Evolutionary conservation across 2,888 invertebrate genomes (phyloP).

Genomic region (Scaptomyza flava): DNA sequence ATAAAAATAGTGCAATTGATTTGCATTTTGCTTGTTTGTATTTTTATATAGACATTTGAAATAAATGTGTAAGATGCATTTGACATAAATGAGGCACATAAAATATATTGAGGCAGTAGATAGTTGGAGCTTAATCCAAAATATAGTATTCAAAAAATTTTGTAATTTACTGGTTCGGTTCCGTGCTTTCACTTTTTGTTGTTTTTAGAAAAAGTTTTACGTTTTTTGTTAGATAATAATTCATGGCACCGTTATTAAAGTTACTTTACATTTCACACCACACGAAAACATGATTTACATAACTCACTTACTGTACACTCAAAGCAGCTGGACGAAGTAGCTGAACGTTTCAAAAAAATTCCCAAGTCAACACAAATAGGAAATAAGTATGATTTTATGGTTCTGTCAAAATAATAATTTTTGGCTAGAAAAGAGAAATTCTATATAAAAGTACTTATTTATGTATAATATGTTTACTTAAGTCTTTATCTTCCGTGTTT

Average conservation of each 20-base stretch:
- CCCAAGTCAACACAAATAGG: constrained; percentile 13
- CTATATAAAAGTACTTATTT: constrained; percentile 6
- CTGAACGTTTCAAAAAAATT: constrained; percentile 22
- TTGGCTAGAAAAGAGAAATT: constrained; percentile 3
- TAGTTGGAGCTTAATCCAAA: not conserved
- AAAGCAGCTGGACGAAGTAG: constrained; percentile 46
- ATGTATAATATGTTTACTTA: constrained; percentile 18
- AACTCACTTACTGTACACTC: constrained; percentile 63
- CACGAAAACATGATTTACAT: constrained; percentile 64
- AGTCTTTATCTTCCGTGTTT: constrained; percentile 12
- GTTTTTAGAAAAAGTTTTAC: not conserved
- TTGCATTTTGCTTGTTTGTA: constrained; percentile 25
- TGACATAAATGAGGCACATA: not conserved
- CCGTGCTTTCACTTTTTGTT: not conserved
- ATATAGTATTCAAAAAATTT: not conserved
- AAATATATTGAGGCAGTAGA: not conserved
- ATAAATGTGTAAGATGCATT: not conserved
- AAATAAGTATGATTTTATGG: constrained; percentile 7
- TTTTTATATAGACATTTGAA: constrained; percentile 43
- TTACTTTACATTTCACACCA: constrained; percentile 6
- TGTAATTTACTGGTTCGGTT: not conserved
- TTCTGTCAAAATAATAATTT: constrained; percentile 30
- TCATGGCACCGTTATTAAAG: not conserved
- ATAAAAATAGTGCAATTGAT: constrained; percentile 68
- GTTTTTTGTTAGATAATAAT: not conserved